Evolutionary conservation across 2,888 invertebrate genomes (phyloP).

Genomic region (Gymnocheta viridis): DNA sequence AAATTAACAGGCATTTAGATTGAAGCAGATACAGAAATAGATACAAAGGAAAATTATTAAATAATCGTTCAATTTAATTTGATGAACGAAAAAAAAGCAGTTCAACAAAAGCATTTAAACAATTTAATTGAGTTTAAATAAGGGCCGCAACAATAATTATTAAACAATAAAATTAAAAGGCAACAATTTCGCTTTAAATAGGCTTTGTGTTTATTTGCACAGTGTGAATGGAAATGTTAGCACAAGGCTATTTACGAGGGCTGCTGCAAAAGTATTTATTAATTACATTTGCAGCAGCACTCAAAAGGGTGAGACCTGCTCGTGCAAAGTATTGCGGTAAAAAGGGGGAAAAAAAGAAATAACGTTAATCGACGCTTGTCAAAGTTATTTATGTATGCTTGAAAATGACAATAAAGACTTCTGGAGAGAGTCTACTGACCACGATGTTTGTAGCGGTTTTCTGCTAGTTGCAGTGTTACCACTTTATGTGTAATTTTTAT

Average conservation of each 20-base stretch:
- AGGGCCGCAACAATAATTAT: constrained; percentile 40
- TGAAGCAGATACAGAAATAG: neutral
- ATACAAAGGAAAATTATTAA: constrained; percentile 12
- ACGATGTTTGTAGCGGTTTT: too few relatives aligned
- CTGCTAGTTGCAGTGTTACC: too few relatives aligned
- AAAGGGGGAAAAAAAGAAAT: too few relatives aligned
- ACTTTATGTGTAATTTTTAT: too few relatives aligned
- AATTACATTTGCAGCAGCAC: too few relatives aligned
- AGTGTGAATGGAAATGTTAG: neutral
- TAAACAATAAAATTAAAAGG: constrained; percentile 51
- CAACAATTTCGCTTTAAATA: constrained; percentile 35
- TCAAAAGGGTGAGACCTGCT: too few relatives aligned
- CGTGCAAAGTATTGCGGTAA: too few relatives aligned
- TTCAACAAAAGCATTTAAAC: constrained; percentile 32
- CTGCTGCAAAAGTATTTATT: neutral
- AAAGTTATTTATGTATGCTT: too few relatives aligned
- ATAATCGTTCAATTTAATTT: neutral
- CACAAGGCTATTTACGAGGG: neutral
- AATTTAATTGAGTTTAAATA: constrained; percentile 60
- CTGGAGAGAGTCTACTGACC: too few relatives aligned
- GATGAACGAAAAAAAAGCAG: neutral
- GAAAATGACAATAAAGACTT: too few relatives aligned
- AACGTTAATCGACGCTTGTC: too few relatives aligned
- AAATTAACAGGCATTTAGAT: constrained; percentile 43
- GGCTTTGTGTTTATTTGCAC: constrained; percentile 1